These are phyloP conservation scores for Calycopis cecrops DNA, from an alignment of 1,140 invertebrate genomes.

Conservation along the genomic window DNA sequence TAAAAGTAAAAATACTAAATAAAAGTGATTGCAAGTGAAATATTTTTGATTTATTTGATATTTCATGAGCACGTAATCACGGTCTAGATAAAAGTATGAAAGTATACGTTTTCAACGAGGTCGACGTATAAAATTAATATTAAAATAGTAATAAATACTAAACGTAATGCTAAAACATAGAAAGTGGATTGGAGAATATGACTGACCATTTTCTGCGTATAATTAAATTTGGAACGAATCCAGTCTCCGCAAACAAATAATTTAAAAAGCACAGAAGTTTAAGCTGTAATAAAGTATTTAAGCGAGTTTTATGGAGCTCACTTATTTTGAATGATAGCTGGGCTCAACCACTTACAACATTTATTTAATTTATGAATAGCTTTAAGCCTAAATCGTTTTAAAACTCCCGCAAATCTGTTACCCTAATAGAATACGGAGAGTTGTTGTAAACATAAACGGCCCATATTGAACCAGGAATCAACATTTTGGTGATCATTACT, in stretches of 20 bases:
- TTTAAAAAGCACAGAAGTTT: conserved; percentile 64
- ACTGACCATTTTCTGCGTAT: conserved; percentile 51
- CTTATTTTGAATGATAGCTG: conserved; percentile 67
- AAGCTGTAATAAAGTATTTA: conserved; percentile 69
- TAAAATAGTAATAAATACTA: conserved; percentile 10
- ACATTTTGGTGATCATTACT: not conserved
- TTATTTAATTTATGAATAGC: conserved; percentile 60
- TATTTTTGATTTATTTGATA: not conserved
- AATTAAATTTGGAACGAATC: conserved; percentile 66
- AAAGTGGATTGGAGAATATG: conserved; percentile 45
- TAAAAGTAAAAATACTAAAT: not conserved
- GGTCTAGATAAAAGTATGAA: conserved; percentile 7
- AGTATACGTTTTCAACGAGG: not conserved
- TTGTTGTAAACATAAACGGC: conserved; percentile 5
- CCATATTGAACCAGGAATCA: too few species aligned
- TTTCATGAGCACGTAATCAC: conserved; percentile 1
- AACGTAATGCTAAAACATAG: not conserved
- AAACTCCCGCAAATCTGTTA: conserved; percentile 13
- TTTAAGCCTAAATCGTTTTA: conserved; percentile 29
- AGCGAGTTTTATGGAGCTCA: conserved; percentile 62
- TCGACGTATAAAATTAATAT: not conserved
- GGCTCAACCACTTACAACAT: conserved; percentile 62
- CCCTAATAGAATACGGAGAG: conserved; percentile 6
- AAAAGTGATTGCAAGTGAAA: not conserved
- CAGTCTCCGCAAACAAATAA: conserved; percentile 58